Evolutionary conservation across 2,113 vertebrate genomes (phyloP).

Genomic region (Opisthocomus hoazin): DNA sequence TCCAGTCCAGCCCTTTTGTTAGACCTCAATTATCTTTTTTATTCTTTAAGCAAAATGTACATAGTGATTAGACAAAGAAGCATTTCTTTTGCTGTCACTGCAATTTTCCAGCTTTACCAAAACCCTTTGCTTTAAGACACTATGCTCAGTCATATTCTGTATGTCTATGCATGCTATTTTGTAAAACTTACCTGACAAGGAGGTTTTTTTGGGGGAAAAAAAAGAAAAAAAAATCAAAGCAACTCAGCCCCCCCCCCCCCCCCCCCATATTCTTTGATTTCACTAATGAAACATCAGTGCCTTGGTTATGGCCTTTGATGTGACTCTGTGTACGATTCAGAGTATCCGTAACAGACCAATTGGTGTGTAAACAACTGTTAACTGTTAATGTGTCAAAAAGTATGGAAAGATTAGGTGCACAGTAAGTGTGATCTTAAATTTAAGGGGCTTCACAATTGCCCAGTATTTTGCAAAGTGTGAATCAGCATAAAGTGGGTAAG

Average conservation of each 20-base stretch:
- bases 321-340: background rate
- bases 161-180: background rate
- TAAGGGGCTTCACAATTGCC: background rate
- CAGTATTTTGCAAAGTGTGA: background rate
- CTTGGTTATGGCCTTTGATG: background rate
- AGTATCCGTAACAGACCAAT: background rate
- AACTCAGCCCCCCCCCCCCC: too few species aligned
- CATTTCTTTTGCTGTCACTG: background rate
- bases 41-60: background rate
- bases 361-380: background rate
- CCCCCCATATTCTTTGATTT: background rate
- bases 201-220: rapidly evolving
- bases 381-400: background rate
- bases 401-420: background rate
- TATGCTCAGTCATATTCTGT: background rate
- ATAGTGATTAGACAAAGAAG: background rate
- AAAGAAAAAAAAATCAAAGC: background rate
- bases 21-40: background rate
- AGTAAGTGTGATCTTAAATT: background rate
- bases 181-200: background rate
- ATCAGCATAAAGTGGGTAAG: background rate
- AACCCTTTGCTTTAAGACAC: background rate
- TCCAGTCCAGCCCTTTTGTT: background rate
- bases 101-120: background rate
- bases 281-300: background rate